Evolutionary conservation across 1,140 invertebrate species (phyloP), one percentile per base, ranked within the genome.

Genomic region (Arion vulgaris): DNA sequence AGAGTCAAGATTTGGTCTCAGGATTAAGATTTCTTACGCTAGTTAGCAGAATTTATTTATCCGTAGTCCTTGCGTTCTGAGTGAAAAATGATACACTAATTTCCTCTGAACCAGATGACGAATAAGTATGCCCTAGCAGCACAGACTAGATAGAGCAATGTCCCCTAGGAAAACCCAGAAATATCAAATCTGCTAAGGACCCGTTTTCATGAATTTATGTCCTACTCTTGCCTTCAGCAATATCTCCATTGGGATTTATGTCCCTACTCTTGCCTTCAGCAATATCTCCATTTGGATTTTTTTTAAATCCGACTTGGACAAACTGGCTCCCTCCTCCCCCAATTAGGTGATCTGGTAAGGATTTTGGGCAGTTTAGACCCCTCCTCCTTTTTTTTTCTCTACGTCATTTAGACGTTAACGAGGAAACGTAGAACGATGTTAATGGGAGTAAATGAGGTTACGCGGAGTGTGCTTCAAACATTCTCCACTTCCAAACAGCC

Each of bases 371-470:
- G 28, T 66, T 66, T 66, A 2, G 17, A 17, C 19, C 5, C 4
- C 11, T 32, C n/a, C n/a, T n/a, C n/a, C n/a, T n/a, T n/a, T n/a
- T n/a, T n/a, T n/a, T n/a, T n/a, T 66, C 32, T 66, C 32, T 66
- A 17, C 62, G 62, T 66, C 62, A 66, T 66, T 32, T 32, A 28
- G 62, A 66, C 62, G 5, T 28, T 32, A 66, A 66, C 32, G 62
- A 66, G 62, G 32, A 66, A 66, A 66, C 4, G 62, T 28, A 9
- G n/a, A 66, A 66, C 1, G 62, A 28, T 66, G 62, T 66, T 66
- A 66, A 66, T 66, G 62, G 62, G 9, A 32, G 62, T 23, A 66
- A 66, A 66, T 66, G 28, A 66, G 62, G 62, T 66, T 66, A 66
- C 62, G 7, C n/a, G 62, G 17, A 66, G 62, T 17, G 7, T 66